Evolutionary conservation across 1,140 invertebrate species (phyloP).

Genomic region (Ips typographus): DNA sequence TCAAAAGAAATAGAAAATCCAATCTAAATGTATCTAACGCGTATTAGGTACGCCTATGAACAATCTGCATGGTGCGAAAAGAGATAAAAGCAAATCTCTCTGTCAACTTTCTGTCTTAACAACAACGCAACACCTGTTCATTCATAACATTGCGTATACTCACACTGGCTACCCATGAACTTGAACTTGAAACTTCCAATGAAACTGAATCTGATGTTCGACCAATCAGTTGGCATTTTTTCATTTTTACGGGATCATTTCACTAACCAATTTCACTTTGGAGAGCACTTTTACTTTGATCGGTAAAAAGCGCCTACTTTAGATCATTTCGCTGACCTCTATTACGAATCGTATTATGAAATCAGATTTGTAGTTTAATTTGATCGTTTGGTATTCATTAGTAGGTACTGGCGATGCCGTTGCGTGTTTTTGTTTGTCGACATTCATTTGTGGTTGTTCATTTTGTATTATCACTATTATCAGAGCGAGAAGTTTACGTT

Average conservation of each 20-base stretch:
- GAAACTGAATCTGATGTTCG: conserved; percentile 47
- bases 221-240: conserved; percentile 29
- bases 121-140: conserved; percentile 43
- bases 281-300: conserved; percentile 31
- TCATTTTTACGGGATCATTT: conserved; percentile 32
- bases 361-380: conserved; percentile 20
- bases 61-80: conserved; percentile 19
- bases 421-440: background rate
- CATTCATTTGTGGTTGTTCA: background rate
- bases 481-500: background rate
- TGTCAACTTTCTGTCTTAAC: conserved; percentile 38
- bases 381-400: conserved; percentile 15
- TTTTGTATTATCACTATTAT: conserved; percentile 1
- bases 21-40: background rate
- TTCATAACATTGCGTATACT: conserved; percentile 48
- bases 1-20: no score
- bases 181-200: conserved; percentile 52
- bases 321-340: conserved; percentile 32
- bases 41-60: conserved; percentile 22
- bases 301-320: conserved; percentile 30
- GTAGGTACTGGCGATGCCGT: background rate
- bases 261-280: conserved; percentile 32
- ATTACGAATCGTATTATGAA: conserved; percentile 31
- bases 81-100: conserved; percentile 33
- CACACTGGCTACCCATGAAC: conserved; percentile 50